phyloP scores from a whole-genome alignment of 2,797 vertebrate genomes.

The Odontamblyopus lacepedii region DNA sequence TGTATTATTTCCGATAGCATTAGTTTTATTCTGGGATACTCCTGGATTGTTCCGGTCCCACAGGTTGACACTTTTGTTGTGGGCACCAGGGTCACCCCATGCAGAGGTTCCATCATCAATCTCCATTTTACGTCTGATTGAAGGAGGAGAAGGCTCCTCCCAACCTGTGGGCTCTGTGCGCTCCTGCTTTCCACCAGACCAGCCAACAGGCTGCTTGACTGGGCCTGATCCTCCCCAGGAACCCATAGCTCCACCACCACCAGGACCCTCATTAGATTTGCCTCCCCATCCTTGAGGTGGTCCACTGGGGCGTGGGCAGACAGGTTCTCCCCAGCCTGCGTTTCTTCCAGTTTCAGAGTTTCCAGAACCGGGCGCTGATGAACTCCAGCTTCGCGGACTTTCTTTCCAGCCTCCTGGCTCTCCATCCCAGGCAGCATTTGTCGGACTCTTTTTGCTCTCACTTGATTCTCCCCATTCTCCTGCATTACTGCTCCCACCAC shows the following conservation, averaged over 20 bases:
- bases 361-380: constrained; percentile 72
- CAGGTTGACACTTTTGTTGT: constrained; percentile 94
- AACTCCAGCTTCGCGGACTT: constrained; percentile 77
- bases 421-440: constrained; percentile 84
- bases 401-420: constrained; percentile 88
- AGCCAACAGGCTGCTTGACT: constrained; percentile 80
- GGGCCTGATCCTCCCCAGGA: constrained; percentile 83
- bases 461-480: constrained; percentile 87
- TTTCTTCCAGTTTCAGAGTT: constrained; percentile 70
- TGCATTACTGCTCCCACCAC: constrained; percentile 78
- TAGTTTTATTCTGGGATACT: constrained; percentile 73
- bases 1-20: constrained; percentile 77
- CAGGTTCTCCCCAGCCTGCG: constrained; percentile 81
- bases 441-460: constrained; percentile 89
- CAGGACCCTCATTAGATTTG: constrained; percentile 86
- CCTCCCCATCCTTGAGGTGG: constrained; percentile 80
- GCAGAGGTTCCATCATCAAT: constrained; percentile 97
- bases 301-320: constrained; percentile 83
- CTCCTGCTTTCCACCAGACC: constrained; percentile 69
- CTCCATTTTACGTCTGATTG: constrained; percentile 95
- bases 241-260: constrained; percentile 64
- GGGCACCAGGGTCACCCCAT: constrained; percentile 93
- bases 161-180: constrained; percentile 83
- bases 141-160: constrained; percentile 96
- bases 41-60: constrained; percentile 95